These are phyloP conservation scores for Pelobates cultripes DNA, from an alignment of 2,797 vertebrate genomes.

Conservation along the genomic window DNA sequence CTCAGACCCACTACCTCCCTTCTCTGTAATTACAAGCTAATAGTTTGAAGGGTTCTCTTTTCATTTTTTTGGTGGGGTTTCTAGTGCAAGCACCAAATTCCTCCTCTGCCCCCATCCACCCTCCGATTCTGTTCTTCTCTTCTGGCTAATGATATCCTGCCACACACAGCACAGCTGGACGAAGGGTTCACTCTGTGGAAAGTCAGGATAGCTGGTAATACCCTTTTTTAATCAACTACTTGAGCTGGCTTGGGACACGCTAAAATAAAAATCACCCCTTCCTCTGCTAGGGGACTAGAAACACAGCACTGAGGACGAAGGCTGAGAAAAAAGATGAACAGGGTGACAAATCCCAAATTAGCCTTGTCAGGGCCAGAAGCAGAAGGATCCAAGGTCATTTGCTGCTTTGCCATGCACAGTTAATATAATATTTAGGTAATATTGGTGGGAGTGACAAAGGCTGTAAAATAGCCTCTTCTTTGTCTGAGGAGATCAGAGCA, in stretches of 20 bases:
- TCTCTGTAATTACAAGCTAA: constrained; percentile 76
- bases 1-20: constrained; percentile 68
- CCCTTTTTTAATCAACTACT: constrained; percentile 47
- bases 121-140: constrained; percentile 57
- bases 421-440: neutral
- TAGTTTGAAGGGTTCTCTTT: constrained; percentile 67
- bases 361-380: neutral
- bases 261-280: constrained; percentile 25
- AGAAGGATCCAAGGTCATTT: neutral
- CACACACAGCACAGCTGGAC: constrained; percentile 57
- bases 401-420: neutral
- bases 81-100: constrained; percentile 65
- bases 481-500: neutral
- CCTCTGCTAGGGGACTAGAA: neutral
- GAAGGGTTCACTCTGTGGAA: constrained; percentile 44
- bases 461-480: neutral
- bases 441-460: neutral
- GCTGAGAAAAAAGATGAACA: neutral
- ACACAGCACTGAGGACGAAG: neutral
- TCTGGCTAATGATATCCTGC: constrained; percentile 72
- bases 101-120: constrained; percentile 51
- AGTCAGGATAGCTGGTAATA: constrained; percentile 59
- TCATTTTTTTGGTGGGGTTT: constrained; percentile 44
- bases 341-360: neutral
- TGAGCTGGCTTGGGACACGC: constrained; percentile 54